Base-by-base conservation (phyloP, 2,797 vertebrate genomes). In the Trematomus bernacchii region DNA sequence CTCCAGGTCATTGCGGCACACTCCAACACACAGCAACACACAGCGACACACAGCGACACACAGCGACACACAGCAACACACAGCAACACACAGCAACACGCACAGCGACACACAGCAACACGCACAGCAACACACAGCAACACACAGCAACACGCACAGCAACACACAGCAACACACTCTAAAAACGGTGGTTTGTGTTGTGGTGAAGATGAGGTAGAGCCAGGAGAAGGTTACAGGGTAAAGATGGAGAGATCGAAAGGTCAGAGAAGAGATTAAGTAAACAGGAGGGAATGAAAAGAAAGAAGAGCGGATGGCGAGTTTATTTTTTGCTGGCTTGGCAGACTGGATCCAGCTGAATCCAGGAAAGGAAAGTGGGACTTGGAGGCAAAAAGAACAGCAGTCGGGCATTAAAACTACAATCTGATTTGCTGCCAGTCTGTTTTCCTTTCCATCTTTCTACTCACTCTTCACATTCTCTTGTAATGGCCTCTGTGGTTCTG, bases 401-500 rank as follows among this genome's bases (percentile, higher is more conserved):
- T 3, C 6, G 14, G 12, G 18, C 48, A 61, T 30, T 48, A 14
- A 19, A 54, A 48, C 58, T 48, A 10, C 23, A 30, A 61, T 11
- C 70, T 72, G 62, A 71, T 27, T 52, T 1, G 0, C 12, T 48
- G 68, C 71, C 62, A 71, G 37, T 67, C 68, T 46, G 40, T 27
- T 70, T 65, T 62, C 42, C 9, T 58, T 12, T 70, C 48, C 64
- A 55, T 67, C 54, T 57, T 30, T 85, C 64, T 54, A 67, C 54
- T 42, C 64, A 71, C 50, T 0, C 13, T 50, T 85, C 43, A 51
- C 16, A 42, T 71, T 80, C 55, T 63, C 33, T 55, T 54, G 72
- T 65, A 68, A 80, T 68, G 11, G 53, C 52, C 83, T 70, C 55
- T 89, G 81, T 74, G 89, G 75, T 82, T 85, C 77, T 76, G 87